A percentile compares a stretch with the other conserved stretches of the same genome.
phyloP scores from a whole-genome alignment of 2,113 vertebrate genomes.

The Poeciliopsis prolifica region DNA sequence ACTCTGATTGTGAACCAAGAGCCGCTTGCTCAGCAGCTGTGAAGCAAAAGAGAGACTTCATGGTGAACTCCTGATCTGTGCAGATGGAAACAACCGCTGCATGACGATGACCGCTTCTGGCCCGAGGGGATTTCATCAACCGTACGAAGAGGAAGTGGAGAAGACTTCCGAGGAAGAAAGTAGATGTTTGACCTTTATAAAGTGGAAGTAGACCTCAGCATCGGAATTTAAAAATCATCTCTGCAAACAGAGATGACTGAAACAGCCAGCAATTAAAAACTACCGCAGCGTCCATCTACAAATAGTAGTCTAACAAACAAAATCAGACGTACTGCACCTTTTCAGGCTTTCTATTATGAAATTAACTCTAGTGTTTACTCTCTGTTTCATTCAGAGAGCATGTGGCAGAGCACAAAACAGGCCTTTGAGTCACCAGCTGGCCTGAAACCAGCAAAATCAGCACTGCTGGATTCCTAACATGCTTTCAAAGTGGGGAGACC shows the following conservation, averaged over 20 bases:
- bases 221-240: no score
- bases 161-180: constrained; percentile 14
- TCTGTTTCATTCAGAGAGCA: constrained; percentile 8
- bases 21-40: constrained; percentile 61
- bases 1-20: constrained; percentile 50
- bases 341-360: not conserved
- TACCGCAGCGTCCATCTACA: no score
- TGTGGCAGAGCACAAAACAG: constrained; percentile 41
- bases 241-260: no score
- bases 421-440: constrained; percentile 25
- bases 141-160: constrained; percentile 8
- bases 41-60: constrained; percentile 28
- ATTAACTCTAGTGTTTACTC: constrained; percentile 5
- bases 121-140: constrained; percentile 12
- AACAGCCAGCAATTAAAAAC: no score
- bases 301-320: not conserved
- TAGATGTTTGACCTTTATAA: constrained; percentile 18
- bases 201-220: no score
- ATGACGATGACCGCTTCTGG: constrained; percentile 40
- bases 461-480: constrained; percentile 36
- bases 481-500: constrained; percentile 13
- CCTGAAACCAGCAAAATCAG: constrained; percentile 17
- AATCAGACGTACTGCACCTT: no score
- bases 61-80: constrained; percentile 52
- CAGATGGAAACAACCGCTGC: constrained; percentile 33